Evolutionary conservation across 2,888 invertebrate genomes (phyloP).

Genomic region (Pelosia muscerda): DNA sequence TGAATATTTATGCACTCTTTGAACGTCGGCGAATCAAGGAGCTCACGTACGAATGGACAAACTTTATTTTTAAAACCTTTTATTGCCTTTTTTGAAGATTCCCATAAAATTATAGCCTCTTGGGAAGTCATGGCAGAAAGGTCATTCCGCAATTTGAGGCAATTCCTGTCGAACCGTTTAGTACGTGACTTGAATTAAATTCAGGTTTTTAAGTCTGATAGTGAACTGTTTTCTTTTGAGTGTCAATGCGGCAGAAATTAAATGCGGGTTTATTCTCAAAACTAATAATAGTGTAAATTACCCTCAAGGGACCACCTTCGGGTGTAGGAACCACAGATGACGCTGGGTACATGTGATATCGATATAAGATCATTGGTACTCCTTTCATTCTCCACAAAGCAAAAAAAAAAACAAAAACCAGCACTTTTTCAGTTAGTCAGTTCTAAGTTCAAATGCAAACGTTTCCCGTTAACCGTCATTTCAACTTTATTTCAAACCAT

Average conservation of each 20-base stretch:
- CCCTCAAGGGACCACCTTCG: no score
- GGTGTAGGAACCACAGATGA: no score
- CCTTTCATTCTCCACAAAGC: no score
- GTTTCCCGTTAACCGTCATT: neutral
- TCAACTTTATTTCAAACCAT: neutral
- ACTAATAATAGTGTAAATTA: no score
- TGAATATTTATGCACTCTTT: neutral
- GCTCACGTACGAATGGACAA: neutral
- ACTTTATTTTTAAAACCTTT: neutral
- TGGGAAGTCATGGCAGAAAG: neutral
- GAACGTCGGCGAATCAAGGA: neutral
- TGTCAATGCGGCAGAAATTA: neutral
- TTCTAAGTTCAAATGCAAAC: neutral
- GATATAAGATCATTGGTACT: no score
- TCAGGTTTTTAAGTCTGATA: neutral
- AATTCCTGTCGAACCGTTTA: conserved; percentile 1
- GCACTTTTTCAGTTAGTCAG: no score
- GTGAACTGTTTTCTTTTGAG: neutral
- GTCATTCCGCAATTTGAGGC: neutral
- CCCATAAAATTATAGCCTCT: neutral
- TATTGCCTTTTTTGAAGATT: neutral
- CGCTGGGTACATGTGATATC: no score
- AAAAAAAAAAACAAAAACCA: no score
- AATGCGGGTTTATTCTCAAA: neutral
- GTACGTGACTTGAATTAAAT: neutral